Evolutionary conservation across 2,797 vertebrate genomes (phyloP).

Genomic region (Argyrosomus regius): DNA sequence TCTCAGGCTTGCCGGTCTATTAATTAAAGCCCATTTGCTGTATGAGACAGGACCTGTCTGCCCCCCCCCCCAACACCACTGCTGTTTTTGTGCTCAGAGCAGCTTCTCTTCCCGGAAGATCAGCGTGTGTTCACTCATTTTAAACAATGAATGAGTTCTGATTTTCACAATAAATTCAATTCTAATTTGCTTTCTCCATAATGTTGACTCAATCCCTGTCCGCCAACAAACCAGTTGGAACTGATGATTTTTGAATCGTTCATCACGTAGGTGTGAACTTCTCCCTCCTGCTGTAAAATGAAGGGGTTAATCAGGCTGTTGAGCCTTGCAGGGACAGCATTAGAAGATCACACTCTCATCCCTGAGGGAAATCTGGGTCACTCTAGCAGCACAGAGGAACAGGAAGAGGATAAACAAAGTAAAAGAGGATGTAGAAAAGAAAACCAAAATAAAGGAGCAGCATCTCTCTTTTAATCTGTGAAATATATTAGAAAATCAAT

Average conservation of each 20-base stretch:
- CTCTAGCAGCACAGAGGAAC: slow-evolving; percentile 25
- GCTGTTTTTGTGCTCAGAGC: neutral
- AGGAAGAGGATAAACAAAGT: slow-evolving; percentile 32
- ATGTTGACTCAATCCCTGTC: neutral
- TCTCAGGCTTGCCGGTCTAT: slow-evolving; percentile 50
- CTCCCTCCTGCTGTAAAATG: neutral
- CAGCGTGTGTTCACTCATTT: neutral
- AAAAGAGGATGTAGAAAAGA: neutral
- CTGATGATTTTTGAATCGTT: neutral
- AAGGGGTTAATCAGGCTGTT: slow-evolving; percentile 15
- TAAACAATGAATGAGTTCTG: neutral
- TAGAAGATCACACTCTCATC: slow-evolving; percentile 34
- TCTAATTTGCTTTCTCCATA: neutral
- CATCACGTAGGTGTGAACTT: neutral
- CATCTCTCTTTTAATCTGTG: neutral
- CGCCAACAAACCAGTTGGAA: neutral
- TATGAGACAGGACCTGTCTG: slow-evolving; percentile 23
- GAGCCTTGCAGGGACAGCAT: slow-evolving; percentile 11
- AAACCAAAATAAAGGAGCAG: neutral
- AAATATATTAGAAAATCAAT: neutral
- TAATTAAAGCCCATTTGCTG: slow-evolving; percentile 37
- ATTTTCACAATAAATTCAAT: neutral
- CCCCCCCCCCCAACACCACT: neutral
- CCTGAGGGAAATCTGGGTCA: slow-evolving; percentile 55
- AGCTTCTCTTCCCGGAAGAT: neutral